phyloP scores from a whole-genome alignment of 2,113 vertebrate genomes.

The Apodemus speciosus region DNA sequence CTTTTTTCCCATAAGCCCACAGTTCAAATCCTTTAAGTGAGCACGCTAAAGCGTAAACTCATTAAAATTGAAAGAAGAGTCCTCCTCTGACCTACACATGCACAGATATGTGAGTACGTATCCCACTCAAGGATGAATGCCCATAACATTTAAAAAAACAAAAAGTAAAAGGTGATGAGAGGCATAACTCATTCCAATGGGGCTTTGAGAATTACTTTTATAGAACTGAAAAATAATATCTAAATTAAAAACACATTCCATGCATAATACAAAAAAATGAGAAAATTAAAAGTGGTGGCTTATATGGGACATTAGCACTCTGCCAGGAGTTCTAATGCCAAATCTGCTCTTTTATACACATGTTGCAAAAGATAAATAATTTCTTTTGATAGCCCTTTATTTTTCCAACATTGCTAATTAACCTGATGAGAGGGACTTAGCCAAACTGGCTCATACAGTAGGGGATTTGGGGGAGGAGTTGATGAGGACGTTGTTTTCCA shows the following conservation, averaged over 20 bases:
- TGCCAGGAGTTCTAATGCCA: slow-evolving; percentile 58
- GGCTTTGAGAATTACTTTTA: slow-evolving; percentile 7
- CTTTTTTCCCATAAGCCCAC: background rate
- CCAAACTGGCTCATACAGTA: background rate
- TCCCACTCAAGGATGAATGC: too few relatives aligned
- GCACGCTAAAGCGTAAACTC: background rate
- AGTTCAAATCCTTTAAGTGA: background rate
- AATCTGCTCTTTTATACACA: slow-evolving; percentile 42
- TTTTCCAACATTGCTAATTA: slow-evolving; percentile 54
- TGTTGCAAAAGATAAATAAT: slow-evolving; percentile 21
- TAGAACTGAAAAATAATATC: background rate
- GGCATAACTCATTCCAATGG: background rate
- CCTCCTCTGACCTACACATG: background rate
- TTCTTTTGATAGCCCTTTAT: slow-evolving; percentile 44
- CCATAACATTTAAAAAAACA: too few relatives aligned
- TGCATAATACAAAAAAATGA: slow-evolving; percentile 2
- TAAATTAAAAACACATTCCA: slow-evolving; percentile 58
- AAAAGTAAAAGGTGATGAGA: background rate
- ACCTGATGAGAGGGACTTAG: slow-evolving; percentile 40
- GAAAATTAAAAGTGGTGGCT: background rate
- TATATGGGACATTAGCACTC: background rate
- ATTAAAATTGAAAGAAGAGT: background rate
- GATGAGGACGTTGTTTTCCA: slow-evolving; percentile 30
- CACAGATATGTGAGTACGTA: too few relatives aligned
- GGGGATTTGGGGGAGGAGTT: slow-evolving; percentile 14